Base-by-base conservation (phyloP, 2,797 vertebrate species). In the Danio albolineatus region DNA sequence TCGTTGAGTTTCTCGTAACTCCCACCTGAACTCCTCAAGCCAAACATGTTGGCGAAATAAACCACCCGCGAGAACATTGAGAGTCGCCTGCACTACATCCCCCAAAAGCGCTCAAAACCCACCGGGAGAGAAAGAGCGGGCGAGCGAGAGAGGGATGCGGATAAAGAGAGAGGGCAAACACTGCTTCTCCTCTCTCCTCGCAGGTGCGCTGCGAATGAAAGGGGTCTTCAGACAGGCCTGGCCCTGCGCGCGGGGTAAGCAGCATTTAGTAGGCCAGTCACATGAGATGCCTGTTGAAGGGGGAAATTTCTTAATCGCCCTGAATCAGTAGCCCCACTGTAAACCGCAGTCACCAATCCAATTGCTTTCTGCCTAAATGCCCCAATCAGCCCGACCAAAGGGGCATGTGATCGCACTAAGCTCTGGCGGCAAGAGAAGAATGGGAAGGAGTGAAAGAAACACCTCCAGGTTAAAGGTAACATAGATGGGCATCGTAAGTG, bases 1-100 rank as follows among this genome's bases (percentile, higher is more conserved):
- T 89, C 93, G 84, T 89, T 86, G 89, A 94, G 94, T 88, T 95
- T 95, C 90, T 92, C 91, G 74, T 94, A 94, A 84, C 89, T 93
- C 86, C 93, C 92, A 82, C 89, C 91, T 83, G 92, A 93, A 87
- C 89, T 92, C 89, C 89, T 91, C 85, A 92, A 89, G 92, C 93
- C 93, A 92, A 94, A 93, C 93, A 95, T 95, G 89, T 89, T 93
- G 93, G 93, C 92, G 70, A 91, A 87, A 90, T 92, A 91, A 88
- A 89, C 89, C 89, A 92, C 89, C 82, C 86, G 87, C 83, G 89
- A 85, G 87, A 91, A 90, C 93, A 92, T 94, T 85, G 89, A 93
- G 90, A 86, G 49, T 54, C 86, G 89, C 90, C 87, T 88, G 89
- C 89, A 86, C 85, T 86, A 90, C 92, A 91, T 90, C 90, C 89